A percentile compares a stretch with the other conserved stretches of the same genome.
Conservation (phyloP, 2,113 vertebrate species). For the Phycodurus eques region DNA sequence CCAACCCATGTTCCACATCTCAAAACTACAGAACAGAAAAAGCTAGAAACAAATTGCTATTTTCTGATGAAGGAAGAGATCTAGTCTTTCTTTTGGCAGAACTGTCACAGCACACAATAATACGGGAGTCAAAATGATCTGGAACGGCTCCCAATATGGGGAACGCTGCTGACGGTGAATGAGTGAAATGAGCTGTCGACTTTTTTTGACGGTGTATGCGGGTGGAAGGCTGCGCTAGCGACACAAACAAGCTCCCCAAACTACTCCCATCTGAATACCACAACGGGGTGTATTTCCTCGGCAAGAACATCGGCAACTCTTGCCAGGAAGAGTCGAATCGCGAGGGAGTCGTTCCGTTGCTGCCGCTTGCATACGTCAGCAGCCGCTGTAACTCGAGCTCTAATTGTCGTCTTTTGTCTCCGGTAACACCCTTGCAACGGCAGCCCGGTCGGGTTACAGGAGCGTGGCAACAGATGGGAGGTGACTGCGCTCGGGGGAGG, state of each 20-base stretch:
- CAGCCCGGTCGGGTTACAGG: slow-evolving; percentile 58
- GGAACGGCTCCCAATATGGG: too few species aligned
- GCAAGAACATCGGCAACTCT: not conserved
- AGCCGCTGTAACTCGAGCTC: slow-evolving; percentile 47
- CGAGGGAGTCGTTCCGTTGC: not conserved
- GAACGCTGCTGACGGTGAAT: too few species aligned
- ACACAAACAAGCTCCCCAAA: not conserved
- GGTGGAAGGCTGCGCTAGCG: too few species aligned
- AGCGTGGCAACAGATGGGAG: slow-evolving; percentile 68
- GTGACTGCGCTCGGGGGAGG: slow-evolving; percentile 26
- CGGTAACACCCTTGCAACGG: slow-evolving; percentile 49
- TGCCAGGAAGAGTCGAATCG: not conserved
- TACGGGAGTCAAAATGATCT: too few species aligned
- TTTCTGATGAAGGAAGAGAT: too few species aligned
- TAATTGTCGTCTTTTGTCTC: slow-evolving; percentile 49
- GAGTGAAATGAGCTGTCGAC: too few species aligned
- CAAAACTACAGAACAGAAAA: too few species aligned
- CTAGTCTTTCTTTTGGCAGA: too few species aligned
- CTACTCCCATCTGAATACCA: not conserved
- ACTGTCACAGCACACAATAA: too few species aligned
- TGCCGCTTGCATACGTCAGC: slow-evolving; percentile 3
- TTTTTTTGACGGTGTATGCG: too few species aligned
- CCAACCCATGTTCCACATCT: too few species aligned
- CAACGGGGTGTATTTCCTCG: not conserved
- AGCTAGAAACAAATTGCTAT: too few species aligned